phyloP scores from a whole-genome alignment of 2,797 vertebrate genomes.

The Poecilia velifera region DNA sequence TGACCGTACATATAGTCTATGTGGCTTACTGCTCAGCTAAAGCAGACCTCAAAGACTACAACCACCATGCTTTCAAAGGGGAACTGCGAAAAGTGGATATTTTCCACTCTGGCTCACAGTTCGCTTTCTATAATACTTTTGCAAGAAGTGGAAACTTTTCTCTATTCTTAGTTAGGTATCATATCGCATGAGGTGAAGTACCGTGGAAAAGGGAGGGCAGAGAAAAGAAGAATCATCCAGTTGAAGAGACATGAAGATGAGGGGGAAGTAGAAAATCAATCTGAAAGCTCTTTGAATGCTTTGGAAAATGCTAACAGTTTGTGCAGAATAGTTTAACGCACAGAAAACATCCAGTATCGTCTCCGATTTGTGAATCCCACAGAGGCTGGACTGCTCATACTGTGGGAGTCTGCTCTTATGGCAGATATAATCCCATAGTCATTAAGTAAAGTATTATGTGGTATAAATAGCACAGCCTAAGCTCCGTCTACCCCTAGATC shows the following conservation, averaged over 20 bases:
- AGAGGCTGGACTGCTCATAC: slow-evolving; percentile 8
- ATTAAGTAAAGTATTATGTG: slow-evolving; percentile 60
- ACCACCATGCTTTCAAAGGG: not conserved
- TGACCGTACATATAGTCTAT: not conserved
- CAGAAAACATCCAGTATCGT: slow-evolving; percentile 18
- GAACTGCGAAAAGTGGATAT: not conserved
- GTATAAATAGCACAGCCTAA: slow-evolving; percentile 57
- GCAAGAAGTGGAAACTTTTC: not conserved
- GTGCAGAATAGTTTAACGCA: slow-evolving; percentile 14
- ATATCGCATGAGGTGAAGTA: not conserved
- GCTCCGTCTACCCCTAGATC: slow-evolving; percentile 38
- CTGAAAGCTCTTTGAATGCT: slow-evolving; percentile 17
- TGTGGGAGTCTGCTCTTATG: slow-evolving; percentile 32
- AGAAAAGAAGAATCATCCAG: not conserved
- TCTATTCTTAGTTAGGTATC: not conserved
- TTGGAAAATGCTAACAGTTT: slow-evolving; percentile 21
- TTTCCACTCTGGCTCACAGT: not conserved
- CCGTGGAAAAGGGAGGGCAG: not conserved
- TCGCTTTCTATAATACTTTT: not conserved
- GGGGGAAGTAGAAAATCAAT: slow-evolving; percentile 18
- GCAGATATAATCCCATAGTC: slow-evolving; percentile 54
- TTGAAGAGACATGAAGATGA: not conserved
- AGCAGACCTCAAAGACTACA: not conserved
- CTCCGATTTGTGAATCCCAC: slow-evolving; percentile 33
- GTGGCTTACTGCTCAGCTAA: not conserved